Base-by-base conservation (phyloP, 2,797 vertebrate species). In the Manis javanica region DNA sequence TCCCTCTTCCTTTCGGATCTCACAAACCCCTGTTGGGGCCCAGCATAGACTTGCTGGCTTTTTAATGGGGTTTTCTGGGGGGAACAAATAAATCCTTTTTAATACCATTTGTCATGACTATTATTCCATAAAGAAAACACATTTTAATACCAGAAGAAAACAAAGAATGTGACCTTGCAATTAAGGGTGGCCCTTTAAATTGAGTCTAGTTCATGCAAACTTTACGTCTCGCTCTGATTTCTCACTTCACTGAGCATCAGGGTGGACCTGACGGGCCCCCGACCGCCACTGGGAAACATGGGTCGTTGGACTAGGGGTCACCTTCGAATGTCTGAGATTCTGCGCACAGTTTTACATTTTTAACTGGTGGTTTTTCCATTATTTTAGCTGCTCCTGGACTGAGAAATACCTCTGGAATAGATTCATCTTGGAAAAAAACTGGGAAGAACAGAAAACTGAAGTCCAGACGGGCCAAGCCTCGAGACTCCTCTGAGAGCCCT, bases 401-500 rank as follows among this genome's bases (percentile, higher is more conserved):
- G 94, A 99, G 99, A 98, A 99, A 96, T 21, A 79, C 98, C 31
- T 85, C 98, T 51, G 98, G 98, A 86, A 79, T 97, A 3, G 99
- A 99, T 92, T 98, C 98, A 0, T 93, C 98, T 34, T 98, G 98
- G 98, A 99, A 98, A 96, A 99, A 98, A 96, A 98, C 97, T 9
- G 98, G 98, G 26, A 99, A 99, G 91, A 99, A 98, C 97, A 99
- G 99, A 93, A 99, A 99, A 97, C 99, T 99, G 0, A 99, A 99
- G 97, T 99, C 99, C 81, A 99, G 99, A 5, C 98, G 99, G 21
- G 98, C 99, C 92, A 99, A 99, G 96, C 99, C 99, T 9, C 99
- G 98, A 0, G 99, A 99, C 51, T 99, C 99, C 0, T 99, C 99
- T 0, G 99, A 99, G 95, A 99, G 99, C 78, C 99, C 99, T 0